Evolutionary conservation across 2,113 vertebrate genomes (phyloP), one percentile per base, ranked within the genome.

Genomic region (Pycnonotus jocosus): DNA sequence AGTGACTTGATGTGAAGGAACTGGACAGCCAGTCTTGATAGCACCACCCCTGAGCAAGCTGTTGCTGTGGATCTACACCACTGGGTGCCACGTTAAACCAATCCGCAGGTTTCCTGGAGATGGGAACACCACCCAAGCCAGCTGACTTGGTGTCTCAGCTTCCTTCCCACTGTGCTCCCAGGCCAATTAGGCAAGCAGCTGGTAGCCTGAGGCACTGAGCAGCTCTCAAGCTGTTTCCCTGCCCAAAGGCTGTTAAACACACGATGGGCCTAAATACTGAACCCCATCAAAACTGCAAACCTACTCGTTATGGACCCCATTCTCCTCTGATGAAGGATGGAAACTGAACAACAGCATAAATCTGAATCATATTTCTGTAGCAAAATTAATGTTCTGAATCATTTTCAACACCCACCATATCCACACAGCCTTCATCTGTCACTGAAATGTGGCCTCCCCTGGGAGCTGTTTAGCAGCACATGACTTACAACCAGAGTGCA

Each of bases 161-260:
- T 60, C 6, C 80, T 33, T 60, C 35, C 57, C 51, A 51, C 83
- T 31, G 15, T 50, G 65, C 61, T 78, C 60, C 54, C 91, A 64
- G 84, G 89, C 56, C 82, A 69, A 42, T 92, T 44, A 74, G 72
- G 28, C 57, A 64, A 71, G 91, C 83, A 96, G 93, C 90, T 85
- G 81, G 81, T 69, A 87, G 92, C 82, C 85, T 33, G 25, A 65
- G 68, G 82, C 91, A 91, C 15, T 2, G 16, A 77, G 70, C 62
- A 73, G 51, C 65, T 81, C 81, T 61, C 92, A 86, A 86, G 92
- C 86, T 78, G 88, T 47, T 81, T 89, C 35, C 18, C 28, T 65
- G 69, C 57, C 80, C 92, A 56, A 88, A 86, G 92, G 56, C 79
- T 81, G 4, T 58, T 73, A 61, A 86, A 93, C 56, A 70, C 38